Conservation (phyloP, 2,113 vertebrate species). For the Sorex araneus region DNA sequence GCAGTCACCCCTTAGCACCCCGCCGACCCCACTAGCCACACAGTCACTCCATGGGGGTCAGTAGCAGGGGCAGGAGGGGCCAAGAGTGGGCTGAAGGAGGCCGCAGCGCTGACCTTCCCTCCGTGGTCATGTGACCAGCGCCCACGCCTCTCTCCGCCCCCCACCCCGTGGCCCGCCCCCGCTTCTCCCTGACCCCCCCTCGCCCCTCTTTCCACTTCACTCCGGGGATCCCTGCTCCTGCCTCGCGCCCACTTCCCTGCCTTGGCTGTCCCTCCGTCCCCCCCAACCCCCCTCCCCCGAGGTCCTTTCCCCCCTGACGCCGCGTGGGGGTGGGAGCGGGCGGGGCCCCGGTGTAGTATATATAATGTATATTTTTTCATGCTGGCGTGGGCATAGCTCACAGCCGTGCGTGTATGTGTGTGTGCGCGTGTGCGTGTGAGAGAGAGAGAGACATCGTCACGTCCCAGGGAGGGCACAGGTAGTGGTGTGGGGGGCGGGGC, state of each 20-base stretch:
- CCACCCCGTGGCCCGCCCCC: background rate
- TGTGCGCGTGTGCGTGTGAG: background rate
- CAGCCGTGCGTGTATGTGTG: slow-evolving; percentile 84
- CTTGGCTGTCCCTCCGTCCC: slow-evolving; percentile 26
- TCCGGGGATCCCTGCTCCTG: slow-evolving; percentile 79
- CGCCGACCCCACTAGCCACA: background rate
- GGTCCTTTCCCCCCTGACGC: too few species aligned
- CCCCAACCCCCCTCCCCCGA: too few species aligned
- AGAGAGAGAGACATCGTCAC: background rate
- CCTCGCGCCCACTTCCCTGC: slow-evolving; percentile 13
- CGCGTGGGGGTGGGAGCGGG: background rate
- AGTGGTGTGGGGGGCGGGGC: slow-evolving; percentile 20
- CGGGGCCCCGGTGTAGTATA: slow-evolving; percentile 78
- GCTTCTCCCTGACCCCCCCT: background rate
- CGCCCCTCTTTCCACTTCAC: slow-evolving; percentile 52
- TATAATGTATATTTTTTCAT: slow-evolving; percentile 94
- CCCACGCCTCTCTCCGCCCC: background rate
- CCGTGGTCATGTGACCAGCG: too few species aligned
- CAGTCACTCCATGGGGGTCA: background rate
- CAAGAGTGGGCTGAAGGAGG: background rate
- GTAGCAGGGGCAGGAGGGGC: background rate
- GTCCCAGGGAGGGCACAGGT: too few species aligned
- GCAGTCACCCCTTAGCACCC: background rate
- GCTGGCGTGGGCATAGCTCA: slow-evolving; percentile 86
- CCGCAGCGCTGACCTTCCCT: background rate